Evolutionary conservation across 2,113 vertebrate genomes (phyloP), one percentile per base, ranked within the genome.

Genomic region (Hyperopisus bebe): DNA sequence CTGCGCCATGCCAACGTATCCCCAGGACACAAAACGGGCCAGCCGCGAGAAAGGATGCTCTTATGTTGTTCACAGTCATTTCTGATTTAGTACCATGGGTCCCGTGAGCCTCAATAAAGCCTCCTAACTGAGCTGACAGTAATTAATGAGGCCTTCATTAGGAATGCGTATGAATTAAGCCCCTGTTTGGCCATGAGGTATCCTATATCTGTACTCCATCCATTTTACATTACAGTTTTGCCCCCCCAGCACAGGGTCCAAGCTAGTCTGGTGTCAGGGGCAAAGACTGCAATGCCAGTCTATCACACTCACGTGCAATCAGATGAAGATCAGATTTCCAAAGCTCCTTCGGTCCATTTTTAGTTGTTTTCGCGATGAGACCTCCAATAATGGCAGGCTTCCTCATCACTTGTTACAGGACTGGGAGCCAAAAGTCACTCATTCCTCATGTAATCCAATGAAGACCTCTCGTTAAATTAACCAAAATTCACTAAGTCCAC

Each of bases 51-150:
- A 35, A 89, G 93, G 87, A 77, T 6, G 42, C 87, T 47, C 90
- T 92, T 74, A 92, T 95, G 90, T 91, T 94, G 90, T 92, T 91
- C 87, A 50, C 84, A 92, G 86, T 86, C 13, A 35, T 74, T 74
- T 39, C 70, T 74, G 31, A 31, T 39, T 39, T 35, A 39, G 70
- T 39, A 1, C 15, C 35, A 35, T 77, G 0, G 70, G 31, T 31
- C 66, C 66, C 9, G 27, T 70, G n/a, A 77, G 70, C 31, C 31
- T 17, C 31, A 39, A 13, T 77, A 77, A 1, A 35, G 70, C 11
- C 70, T 35, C 70, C 70, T 35, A n/a, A 39, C 70, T 35, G 35
- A 17, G 70, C 31, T 77, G 31, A 77, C 35, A 77, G 13, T 31
- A 19, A 35, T 77, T 77, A 77, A 77, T 77, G 5, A 39, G 15